Evolutionary conservation across 2,888 invertebrate genomes (phyloP).

Genomic region (Hololepta plana): DNA sequence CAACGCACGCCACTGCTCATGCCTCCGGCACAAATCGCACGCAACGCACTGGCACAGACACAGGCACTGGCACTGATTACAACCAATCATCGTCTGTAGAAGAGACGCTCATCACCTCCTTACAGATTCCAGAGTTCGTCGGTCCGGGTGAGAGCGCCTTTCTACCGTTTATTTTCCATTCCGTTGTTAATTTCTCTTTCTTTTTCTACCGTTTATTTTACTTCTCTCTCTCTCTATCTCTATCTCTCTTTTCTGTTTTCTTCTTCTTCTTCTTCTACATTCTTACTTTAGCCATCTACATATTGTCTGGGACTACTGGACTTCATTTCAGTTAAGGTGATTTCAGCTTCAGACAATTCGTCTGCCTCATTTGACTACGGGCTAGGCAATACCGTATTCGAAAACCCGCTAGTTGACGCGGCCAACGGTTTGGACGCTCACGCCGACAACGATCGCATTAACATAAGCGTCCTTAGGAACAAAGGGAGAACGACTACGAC

Average conservation of each 20-base stretch:
- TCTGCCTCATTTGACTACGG: constrained; percentile 35
- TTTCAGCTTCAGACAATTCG: constrained; percentile 36
- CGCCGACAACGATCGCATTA: constrained; percentile 28
- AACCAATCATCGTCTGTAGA: constrained; percentile 27
- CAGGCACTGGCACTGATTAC: constrained; percentile 24
- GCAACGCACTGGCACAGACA: constrained; percentile 23
- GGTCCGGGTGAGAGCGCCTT: constrained; percentile 23
- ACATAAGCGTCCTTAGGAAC: constrained; percentile 25
- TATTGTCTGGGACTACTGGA: constrained; percentile 15
- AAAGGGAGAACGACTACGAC: constrained; percentile 15
- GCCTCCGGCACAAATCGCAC: constrained; percentile 25
- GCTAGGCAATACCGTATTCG: constrained; percentile 34
- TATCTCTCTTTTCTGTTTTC: constrained; percentile 4
- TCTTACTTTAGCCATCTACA: constrained; percentile 13
- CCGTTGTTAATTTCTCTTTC: constrained; percentile 9
- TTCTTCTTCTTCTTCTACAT: constrained; percentile 4
- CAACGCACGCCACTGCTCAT: constrained; percentile 20
- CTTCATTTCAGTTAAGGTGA: constrained; percentile 39
- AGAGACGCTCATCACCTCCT: constrained; percentile 28
- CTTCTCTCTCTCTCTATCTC: constrained; percentile 4
- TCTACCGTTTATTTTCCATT: no score
- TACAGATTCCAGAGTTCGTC: constrained; percentile 23
- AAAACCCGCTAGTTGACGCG: constrained; percentile 39
- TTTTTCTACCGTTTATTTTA: neutral
- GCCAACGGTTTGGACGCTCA: constrained; percentile 32